Evolutionary conservation across 2,113 vertebrate genomes (phyloP).

Genomic region (Zeus faber): DNA sequence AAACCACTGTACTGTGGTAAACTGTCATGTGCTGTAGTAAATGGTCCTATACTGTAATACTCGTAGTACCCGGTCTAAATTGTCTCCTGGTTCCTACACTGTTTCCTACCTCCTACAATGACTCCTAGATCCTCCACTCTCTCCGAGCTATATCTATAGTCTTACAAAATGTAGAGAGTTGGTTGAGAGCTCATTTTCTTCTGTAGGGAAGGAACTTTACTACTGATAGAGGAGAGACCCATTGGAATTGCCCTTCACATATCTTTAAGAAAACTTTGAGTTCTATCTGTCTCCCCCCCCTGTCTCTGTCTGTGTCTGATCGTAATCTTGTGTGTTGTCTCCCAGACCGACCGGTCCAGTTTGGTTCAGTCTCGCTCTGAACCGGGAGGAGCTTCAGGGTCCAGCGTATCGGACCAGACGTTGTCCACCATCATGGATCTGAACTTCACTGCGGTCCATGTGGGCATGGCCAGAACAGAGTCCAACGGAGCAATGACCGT

Average conservation of each 20-base stretch:
- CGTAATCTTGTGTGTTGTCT: not conserved
- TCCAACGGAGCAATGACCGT: slow-evolving; percentile 60
- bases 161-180: too few relatives aligned
- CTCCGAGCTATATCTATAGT: too few relatives aligned
- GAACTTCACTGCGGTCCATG: slow-evolving; percentile 55
- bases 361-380: not conserved
- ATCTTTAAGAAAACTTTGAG: not conserved
- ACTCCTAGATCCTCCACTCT: too few relatives aligned
- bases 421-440: slow-evolving; percentile 58
- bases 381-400: not conserved
- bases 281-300: not conserved
- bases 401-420: not conserved
- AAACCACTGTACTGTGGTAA: too few relatives aligned
- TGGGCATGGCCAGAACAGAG: slow-evolving; percentile 28
- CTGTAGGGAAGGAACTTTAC: too few relatives aligned
- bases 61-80: too few relatives aligned
- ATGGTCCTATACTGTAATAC: too few relatives aligned
- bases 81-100: too few relatives aligned
- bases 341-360: not conserved
- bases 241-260: too few relatives aligned
- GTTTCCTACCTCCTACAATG: too few relatives aligned
- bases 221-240: not conserved
- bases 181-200: too few relatives aligned
- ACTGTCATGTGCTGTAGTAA: too few relatives aligned
- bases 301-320: not conserved